Conservation (phyloP, 53 echinoderm and acorn worm species). For the Apostichopus leukothele region DNA sequence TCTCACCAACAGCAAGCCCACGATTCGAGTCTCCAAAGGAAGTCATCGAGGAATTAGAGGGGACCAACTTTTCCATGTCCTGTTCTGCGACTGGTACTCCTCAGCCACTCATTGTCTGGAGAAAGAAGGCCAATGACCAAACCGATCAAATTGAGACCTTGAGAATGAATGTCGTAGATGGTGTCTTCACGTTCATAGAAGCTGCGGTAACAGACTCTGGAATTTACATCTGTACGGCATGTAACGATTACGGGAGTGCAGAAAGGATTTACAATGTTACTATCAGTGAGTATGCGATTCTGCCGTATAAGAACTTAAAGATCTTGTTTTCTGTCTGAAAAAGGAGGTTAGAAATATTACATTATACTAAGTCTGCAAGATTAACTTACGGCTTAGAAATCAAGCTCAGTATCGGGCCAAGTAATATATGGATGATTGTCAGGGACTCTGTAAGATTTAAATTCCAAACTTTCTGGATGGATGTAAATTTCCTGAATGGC, state of each 20-base stretch:
- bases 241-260: constrained; percentile 4
- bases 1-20: constrained; percentile 5
- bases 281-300: constrained; percentile 23
- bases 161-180: neutral
- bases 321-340: no score
- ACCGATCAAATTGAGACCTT: neutral
- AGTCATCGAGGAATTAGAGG: neutral
- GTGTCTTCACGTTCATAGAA: neutral
- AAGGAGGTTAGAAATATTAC: no score
- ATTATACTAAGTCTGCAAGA: no score
- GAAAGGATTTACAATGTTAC: constrained; percentile 16
- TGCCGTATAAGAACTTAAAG: no score
- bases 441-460: no score
- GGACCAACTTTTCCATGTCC: neutral
- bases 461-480: no score
- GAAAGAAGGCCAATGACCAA: neutral
- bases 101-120: constrained; percentile 1
- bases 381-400: no score
- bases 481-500: no score
- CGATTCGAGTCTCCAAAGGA: neutral
- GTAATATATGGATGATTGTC: no score
- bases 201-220: constrained; percentile 17
- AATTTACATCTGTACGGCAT: constrained; percentile 12
- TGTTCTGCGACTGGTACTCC: constrained; percentile 3
- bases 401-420: no score